Conservation (phyloP, 2,113 vertebrate species). For the Eidolon helvum region DNA sequence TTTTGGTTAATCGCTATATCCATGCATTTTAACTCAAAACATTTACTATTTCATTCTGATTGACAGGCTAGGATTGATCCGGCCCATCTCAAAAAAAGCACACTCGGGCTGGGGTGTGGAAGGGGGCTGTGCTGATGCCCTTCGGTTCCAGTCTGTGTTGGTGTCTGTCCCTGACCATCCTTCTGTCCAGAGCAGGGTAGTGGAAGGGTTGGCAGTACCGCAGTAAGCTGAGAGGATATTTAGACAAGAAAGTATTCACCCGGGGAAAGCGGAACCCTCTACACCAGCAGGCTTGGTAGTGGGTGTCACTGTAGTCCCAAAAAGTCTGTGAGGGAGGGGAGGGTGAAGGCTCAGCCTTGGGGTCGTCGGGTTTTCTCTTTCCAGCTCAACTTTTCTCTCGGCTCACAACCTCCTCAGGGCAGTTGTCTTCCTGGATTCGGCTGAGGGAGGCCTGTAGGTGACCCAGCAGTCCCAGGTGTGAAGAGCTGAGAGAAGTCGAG, state of each 20-base stretch:
- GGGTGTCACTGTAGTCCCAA: neutral
- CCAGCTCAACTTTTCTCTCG: neutral
- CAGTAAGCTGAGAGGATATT: neutral
- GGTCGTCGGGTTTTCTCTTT: neutral
- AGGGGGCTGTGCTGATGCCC: neutral
- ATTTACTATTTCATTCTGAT: neutral
- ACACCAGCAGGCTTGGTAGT: neutral
- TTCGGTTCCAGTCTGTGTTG: too few relatives aligned
- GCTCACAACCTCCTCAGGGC: neutral
- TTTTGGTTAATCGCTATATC: neutral
- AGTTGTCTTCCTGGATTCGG: too few relatives aligned
- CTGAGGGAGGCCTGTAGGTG: too few relatives aligned
- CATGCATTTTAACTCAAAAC: neutral
- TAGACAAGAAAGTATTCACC: neutral
- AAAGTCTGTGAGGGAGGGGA: neutral
- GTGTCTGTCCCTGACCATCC: neutral
- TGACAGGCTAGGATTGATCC: neutral
- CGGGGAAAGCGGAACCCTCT: neutral
- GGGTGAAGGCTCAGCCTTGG: accelerated
- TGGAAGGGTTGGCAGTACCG: neutral
- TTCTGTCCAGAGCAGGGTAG: neutral
- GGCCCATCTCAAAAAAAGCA: neutral
- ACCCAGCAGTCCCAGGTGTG: too few relatives aligned
- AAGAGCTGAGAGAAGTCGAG: too few relatives aligned
- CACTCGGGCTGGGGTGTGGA: neutral